Conservation (phyloP, 2,113 vertebrate genomes). For the Limanda limanda region DNA sequence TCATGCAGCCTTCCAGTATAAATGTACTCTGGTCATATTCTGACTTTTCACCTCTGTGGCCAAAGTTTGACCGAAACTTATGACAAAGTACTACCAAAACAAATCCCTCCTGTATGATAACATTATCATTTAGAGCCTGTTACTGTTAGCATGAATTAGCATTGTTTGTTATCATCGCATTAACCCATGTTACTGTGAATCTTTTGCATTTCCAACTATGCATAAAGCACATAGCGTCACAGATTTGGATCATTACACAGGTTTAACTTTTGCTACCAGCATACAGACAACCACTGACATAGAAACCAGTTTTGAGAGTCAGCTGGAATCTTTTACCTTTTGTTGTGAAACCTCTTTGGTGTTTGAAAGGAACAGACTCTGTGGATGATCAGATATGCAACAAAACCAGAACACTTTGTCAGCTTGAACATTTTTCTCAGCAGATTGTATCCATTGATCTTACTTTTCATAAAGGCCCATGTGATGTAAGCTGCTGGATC, state of each 20-base stretch:
- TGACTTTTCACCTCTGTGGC: not conserved
- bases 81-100: not conserved
- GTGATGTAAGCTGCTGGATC: not conserved
- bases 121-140: not conserved
- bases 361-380: not conserved
- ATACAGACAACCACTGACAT: not conserved
- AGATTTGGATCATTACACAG: not conserved
- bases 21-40: not conserved
- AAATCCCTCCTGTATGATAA: not conserved
- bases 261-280: conserved; percentile 3
- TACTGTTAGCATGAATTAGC: not conserved
- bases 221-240: not conserved
- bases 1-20: no score
- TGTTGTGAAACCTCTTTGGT: conserved; percentile 14
- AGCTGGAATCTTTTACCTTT: not conserved
- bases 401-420: conserved; percentile 20
- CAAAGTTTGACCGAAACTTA: not conserved
- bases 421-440: not conserved
- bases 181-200: not conserved
- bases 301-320: conserved; percentile 35
- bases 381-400: conserved; percentile 9
- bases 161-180: not conserved
- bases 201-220: not conserved
- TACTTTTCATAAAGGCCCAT: not conserved
- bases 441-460: not conserved